phyloP scores from a whole-genome alignment of 2,797 vertebrate species.

The Morelia viridis region DNA sequence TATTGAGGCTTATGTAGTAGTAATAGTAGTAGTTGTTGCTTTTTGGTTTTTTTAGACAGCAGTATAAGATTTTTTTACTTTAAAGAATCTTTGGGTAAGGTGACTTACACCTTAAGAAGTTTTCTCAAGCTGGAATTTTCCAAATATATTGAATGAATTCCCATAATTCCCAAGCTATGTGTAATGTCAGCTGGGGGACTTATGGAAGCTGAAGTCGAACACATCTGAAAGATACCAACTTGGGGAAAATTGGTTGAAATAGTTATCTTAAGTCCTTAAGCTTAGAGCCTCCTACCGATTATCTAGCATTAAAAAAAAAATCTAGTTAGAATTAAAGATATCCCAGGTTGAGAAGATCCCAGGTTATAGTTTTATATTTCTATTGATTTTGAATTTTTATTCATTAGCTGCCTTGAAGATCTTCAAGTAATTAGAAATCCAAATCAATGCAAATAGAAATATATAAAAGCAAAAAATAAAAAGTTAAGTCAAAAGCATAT shows the following conservation, averaged over 20 bases:
- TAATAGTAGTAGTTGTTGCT: neutral
- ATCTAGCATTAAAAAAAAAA: neutral
- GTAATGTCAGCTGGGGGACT: neutral
- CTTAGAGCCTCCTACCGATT: neutral
- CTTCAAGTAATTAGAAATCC: no score
- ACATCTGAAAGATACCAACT: neutral
- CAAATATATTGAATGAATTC: neutral
- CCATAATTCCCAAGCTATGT: neutral
- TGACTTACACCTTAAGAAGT: neutral
- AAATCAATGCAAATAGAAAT: no score
- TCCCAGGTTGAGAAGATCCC: neutral
- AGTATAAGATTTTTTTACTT: neutral
- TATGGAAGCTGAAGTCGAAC: neutral
- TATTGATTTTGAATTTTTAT: no score
- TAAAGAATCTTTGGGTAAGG: neutral
- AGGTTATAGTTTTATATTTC: no score
- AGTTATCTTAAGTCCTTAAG: neutral
- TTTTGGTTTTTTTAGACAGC: neutral
- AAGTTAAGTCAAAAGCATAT: no score
- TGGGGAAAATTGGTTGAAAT: neutral
- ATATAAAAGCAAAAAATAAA: no score
- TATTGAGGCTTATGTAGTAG: neutral
- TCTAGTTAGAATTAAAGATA: neutral
- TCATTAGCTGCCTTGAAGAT: no score
- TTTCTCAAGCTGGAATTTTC: neutral